Percentiles rank a stretch among this genome's conserved stretches.
These are phyloP conservation scores for Monopis laevigella DNA, from an alignment of 2,888 invertebrate genomes.

Conservation along the genomic window DNA sequence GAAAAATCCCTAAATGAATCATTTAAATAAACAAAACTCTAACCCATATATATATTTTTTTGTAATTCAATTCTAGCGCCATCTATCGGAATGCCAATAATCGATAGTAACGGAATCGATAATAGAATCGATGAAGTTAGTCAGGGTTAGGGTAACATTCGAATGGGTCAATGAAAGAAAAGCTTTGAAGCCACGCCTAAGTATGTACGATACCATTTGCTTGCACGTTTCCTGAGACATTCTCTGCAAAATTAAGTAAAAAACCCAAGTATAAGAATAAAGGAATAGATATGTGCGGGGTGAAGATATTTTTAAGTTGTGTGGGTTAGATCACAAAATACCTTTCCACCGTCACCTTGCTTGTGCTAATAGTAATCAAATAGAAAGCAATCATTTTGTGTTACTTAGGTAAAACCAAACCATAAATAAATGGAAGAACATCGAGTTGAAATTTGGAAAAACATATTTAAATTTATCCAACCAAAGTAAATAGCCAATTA, in stretches of 20 bases:
- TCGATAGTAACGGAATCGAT: not conserved
- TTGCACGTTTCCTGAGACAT: conserved; percentile 86
- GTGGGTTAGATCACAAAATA: not conserved
- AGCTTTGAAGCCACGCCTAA: conserved; percentile 66
- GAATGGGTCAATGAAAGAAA: conserved; percentile 57
- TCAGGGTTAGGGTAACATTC: conserved; percentile 46
- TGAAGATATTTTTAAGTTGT: conserved; percentile 4
- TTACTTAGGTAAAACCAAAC: too few species aligned
- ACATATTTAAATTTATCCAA: not conserved
- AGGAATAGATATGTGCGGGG: not conserved
- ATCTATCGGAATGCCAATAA: conserved; percentile 3
- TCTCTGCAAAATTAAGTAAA: conserved; percentile 79
- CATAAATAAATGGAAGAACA: too few species aligned
- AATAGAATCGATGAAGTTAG: conserved; percentile 37
- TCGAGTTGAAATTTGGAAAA: not conserved
- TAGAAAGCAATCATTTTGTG: too few species aligned
- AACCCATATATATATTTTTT: too few species aligned
- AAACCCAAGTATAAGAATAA: conserved; percentile 17
- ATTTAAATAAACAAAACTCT: too few species aligned
- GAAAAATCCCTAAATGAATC: not conserved
- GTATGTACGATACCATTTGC: conserved; percentile 75
- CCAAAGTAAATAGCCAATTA: not conserved
- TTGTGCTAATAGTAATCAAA: too few species aligned
- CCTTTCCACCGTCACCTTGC: not conserved
- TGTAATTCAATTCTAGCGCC: conserved; percentile 1